Percentiles rank a stretch among this genome's conserved stretches.
phyloP scores from a whole-genome alignment of 2,888 invertebrate species.

The Pammene aurita region DNA sequence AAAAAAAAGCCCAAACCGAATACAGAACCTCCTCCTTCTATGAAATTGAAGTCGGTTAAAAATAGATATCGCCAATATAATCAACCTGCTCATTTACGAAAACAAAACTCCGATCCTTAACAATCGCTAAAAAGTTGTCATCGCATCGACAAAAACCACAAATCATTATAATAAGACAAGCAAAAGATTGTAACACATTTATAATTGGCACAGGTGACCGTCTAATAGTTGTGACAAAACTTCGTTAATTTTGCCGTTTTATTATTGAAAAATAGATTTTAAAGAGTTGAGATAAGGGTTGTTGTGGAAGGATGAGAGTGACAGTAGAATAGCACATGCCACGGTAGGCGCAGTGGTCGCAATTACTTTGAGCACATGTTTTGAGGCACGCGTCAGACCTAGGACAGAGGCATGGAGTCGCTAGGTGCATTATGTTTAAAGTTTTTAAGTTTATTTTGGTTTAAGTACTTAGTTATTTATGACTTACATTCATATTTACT shows the following conservation, averaged over 20 bases:
- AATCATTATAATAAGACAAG: constrained; percentile 40
- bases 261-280: constrained; percentile 43
- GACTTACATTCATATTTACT: too few species aligned
- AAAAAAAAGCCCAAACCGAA: too few species aligned
- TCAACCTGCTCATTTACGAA: constrained; percentile 4
- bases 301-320: constrained; percentile 41
- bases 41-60: too few species aligned
- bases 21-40: too few species aligned
- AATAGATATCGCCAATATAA: background rate
- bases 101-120: constrained; percentile 9
- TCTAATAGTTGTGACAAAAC: constrained; percentile 41
- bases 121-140: constrained; percentile 30
- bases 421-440: background rate
- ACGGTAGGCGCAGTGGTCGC: constrained; percentile 49
- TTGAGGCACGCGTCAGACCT: constrained; percentile 59
- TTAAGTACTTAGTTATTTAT: background rate
- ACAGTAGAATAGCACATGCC: constrained; percentile 55
- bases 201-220: constrained; percentile 63
- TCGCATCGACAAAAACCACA: constrained; percentile 25
- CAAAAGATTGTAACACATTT: constrained; percentile 35
- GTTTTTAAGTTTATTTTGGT: background rate
- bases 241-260: constrained; percentile 37
- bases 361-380: constrained; percentile 63
- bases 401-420: constrained; percentile 48
- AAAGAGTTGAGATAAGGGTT: constrained; percentile 42